phyloP scores from a whole-genome alignment of 2,888 invertebrate genomes.

The Melipona bicolor region DNA sequence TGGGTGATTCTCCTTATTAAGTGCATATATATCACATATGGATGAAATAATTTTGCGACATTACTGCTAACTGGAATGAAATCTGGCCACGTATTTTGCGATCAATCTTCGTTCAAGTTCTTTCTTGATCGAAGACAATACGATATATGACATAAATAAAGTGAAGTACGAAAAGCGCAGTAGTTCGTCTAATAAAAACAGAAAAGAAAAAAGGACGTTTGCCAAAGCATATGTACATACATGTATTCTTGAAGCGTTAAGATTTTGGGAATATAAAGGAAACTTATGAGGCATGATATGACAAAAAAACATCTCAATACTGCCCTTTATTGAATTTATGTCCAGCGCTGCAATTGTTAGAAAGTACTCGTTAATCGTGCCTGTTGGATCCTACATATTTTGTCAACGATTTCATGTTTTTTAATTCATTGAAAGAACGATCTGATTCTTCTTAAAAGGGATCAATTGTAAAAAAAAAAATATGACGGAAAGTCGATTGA shows the following conservation, averaged over 20 bases:
- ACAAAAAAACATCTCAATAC: not conserved
- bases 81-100: constrained; percentile 15
- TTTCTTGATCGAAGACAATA: not conserved
- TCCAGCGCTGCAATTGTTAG: not conserved
- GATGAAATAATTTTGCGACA: not conserved
- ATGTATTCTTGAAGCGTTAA: constrained; percentile 38
- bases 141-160: constrained; percentile 5
- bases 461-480: not conserved
- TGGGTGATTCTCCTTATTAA: not conserved
- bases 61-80: constrained; percentile 23
- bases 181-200: constrained; percentile 16
- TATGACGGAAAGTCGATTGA: not conserved
- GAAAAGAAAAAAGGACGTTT: constrained; percentile 41
- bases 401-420: not conserved
- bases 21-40: not conserved
- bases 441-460: not conserved
- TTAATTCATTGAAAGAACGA: not conserved
- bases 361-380: constrained; percentile 14
- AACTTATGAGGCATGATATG: constrained; percentile 14
- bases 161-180: constrained; percentile 23
- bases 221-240: constrained; percentile 57
- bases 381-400: constrained; percentile 1
- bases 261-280: constrained; percentile 14
- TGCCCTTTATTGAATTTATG: constrained; percentile 31
- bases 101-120: constrained; percentile 40